Base-by-base conservation (phyloP, 2,113 vertebrate genomes). In the Kryptolebias marmoratus region DNA sequence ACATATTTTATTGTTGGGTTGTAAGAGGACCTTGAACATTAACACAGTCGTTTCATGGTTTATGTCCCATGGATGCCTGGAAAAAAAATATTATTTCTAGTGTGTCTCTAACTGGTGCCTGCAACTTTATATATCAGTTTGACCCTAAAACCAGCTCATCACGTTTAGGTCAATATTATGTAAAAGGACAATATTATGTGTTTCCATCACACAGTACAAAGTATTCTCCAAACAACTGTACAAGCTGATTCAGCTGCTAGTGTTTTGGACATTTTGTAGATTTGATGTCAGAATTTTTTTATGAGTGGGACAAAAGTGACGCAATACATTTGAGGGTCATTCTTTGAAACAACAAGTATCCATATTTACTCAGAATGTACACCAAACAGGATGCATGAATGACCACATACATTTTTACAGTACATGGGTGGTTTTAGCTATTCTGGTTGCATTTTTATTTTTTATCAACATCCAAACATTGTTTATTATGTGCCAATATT, bases 261-360 rank as follows among this genome's bases (percentile, higher is more conserved):
- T 60, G 36, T 62, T 60, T 55, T 14, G 16, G 22, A 16, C 2
- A 54, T 11, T 22, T 36, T 62, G 39, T 31, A 48, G 55, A 49
- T 18, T 49, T 61, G 71, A 79, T 81, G 72, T 80, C 67, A 87
- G 22, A 77, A 42, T 22, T 49, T 65, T 66, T 76, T 55, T 2
- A 30, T 63, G 31, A 52, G 1, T 28, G 52, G 59, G 32, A 75
- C 28, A 48, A 36, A 9, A 42, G 15, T 71, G 73, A 87, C 65
- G 48, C 53, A 66, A 49, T 57, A n/a, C 55, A 44, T 56, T 64
- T 67, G 54, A 84, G 79, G 79, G 81, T 54, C 15, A 13, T 52
- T 52, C 2, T 15, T 27, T 31, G 12, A 6, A 67, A 77, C 54
- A 79, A 71, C 64, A 77, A 65, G 42, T 50, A 31, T 4, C 0